Base-by-base conservation (phyloP, 2,888 invertebrate genomes). In the Meganola albula region DNA sequence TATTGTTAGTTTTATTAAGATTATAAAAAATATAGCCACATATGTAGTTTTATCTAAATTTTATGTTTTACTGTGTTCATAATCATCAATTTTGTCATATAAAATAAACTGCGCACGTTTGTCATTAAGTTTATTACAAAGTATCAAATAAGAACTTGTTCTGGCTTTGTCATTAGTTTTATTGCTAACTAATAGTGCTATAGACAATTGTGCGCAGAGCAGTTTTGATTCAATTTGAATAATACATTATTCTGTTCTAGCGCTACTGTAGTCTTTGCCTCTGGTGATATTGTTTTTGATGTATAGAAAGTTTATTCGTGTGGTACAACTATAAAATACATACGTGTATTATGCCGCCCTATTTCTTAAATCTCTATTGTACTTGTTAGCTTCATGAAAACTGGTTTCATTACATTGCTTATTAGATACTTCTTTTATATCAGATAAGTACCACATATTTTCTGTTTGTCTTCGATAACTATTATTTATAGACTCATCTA, bases 191-290 rank as follows among this genome's bases (percentile, higher is more conserved):
- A 59, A 56, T 58, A 33, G 47, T 34, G 22, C 24, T 20, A 26
- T 30, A 44, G 39, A 46, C 37, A 48, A 43, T 43, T 12, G 23
- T 21, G 18, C 14, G 24, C 22, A 25, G 16, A 56, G 51, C 46
- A 44, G 53, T 58, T 47, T 57, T 60, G 51, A 59, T 64, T 63
- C 57, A 54, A n/a, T n/a, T n/a, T n/a, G n/a, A 65, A 63, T 67
- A 64, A 75, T 67, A 65, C 63, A 72, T 69, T 65, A 62, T 70
- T 65, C 63, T 62, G 68, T 68, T n/a, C 20, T 65, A 71, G 75
- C 67, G 60, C 63, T 57, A 49, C 60, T 52, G 53, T 65, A 65
- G 74, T 69, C 43, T 62, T 24, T 44, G 40, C 44, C n/a, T n/a
- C n/a, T n/a, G n/a, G n/a, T n/a, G n/a, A n/a, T n/a, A n/a, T n/a